Conservation (phyloP, 2,113 vertebrate species). For the Megaleporinus macrocephalus region DNA sequence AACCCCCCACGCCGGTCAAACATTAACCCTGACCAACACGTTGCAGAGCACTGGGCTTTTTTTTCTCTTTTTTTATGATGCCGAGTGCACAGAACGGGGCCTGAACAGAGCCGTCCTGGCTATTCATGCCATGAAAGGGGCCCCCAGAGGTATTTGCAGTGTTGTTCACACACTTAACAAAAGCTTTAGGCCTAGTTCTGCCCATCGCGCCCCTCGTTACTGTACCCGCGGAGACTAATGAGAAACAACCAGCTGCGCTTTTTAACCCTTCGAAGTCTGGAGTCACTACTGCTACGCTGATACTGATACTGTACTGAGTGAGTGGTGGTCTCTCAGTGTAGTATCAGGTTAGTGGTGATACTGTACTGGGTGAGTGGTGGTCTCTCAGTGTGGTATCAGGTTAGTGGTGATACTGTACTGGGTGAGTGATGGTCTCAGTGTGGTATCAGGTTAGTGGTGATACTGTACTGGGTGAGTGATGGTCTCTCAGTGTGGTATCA, state of each 20-base stretch:
- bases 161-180: conserved; percentile 39
- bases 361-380: too few relatives aligned
- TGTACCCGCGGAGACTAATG: not conserved
- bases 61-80: not conserved
- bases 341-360: too few relatives aligned
- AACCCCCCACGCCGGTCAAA: conserved; percentile 48
- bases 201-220: not conserved
- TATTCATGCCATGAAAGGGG: conserved; percentile 42
- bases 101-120: not conserved
- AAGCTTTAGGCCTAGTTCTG: conserved; percentile 24
- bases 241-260: conserved; percentile 16
- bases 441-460: too few relatives aligned
- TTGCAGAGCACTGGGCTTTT: conserved; percentile 21
- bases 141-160: conserved; percentile 41
- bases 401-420: too few relatives aligned
- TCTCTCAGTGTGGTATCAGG: too few relatives aligned
- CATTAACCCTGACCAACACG: conserved; percentile 47
- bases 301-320: too few relatives aligned
- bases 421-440: too few relatives aligned
- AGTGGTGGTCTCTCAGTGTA: too few relatives aligned
- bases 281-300: too few relatives aligned
- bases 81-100: conserved; percentile 5
- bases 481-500: too few relatives aligned
- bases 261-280: not conserved
- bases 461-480: too few relatives aligned